Base-by-base conservation (phyloP, 2,797 vertebrate genomes). In the Microctenopoma stevenorrisi region DNA sequence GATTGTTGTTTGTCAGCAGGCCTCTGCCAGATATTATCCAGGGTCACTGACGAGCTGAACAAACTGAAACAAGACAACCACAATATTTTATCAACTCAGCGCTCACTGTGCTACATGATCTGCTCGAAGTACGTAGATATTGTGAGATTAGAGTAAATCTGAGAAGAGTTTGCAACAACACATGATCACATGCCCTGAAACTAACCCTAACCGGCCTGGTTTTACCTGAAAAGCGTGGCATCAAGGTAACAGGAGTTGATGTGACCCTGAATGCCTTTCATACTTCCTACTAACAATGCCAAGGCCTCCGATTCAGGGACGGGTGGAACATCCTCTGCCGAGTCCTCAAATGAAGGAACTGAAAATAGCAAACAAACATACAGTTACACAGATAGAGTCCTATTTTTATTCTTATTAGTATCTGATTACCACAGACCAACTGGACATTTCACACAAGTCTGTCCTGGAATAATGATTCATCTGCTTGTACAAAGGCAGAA, bases 211-310 rank as follows among this genome's bases (percentile, higher is more conserved):
- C 28, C 28, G 50, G 64, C 51, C 15, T 52, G 10, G 26, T 71
- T 87, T 74, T 86, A 95, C 95, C 95, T 95, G 91, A 95, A 96
- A 38, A 96, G 93, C 2, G 95, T 93, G 26, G 94, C 91, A 61
- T 96, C 95, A 10, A 96, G 90, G 78, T 96, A 96, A 77, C 95
- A 96, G 55, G 95, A 96, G 81, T 96, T 96, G 74, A 92, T 88
- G 66, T 96, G 94, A 37, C 95, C 95, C 70, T 95, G 95, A 74
- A 96, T 95, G 44, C 95, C 95, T 69, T 91, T 95, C 93, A 94
- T 95, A 78, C 55, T 89, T 14, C 95, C 95, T 48, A 92, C 89
- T 26, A 95, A 82, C 80, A 93, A 74, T 37, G 89, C 79, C 49
- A 84, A 61, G 10, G 62, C 93, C 44, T 94, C 66, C 0, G 89